Conservation (phyloP, 2,113 vertebrate species). For the Martes martes region DNA sequence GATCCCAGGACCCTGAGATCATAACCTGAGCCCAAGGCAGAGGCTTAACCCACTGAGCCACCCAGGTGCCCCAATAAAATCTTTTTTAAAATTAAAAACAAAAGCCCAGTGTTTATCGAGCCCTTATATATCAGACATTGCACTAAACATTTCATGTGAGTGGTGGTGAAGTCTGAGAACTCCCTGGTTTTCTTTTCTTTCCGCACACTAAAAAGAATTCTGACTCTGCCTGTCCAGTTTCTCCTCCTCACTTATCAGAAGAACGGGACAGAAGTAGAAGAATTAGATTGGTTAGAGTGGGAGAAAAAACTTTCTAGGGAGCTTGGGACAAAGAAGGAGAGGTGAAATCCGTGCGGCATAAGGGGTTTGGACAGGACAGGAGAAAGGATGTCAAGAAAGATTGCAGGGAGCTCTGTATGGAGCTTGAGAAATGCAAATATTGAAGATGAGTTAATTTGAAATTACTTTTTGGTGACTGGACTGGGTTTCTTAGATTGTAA, state of each 20-base stretch:
- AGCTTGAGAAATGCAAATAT: not conserved
- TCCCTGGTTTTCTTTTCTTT: not conserved
- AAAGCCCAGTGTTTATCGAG: not conserved
- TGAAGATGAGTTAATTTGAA: not conserved
- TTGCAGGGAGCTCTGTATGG: not conserved
- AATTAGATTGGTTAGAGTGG: not conserved
- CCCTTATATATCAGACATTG: not conserved
- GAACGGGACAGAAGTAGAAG: not conserved
- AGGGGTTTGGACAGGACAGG: not conserved
- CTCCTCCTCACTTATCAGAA: not conserved
- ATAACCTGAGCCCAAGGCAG: no score
- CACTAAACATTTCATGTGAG: not conserved
- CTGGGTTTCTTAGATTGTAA: not conserved
- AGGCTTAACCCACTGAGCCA: no score
- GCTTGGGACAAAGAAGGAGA: not conserved
- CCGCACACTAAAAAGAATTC: not conserved
- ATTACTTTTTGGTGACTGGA: not conserved
- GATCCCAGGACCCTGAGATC: no score
- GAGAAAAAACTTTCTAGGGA: not conserved
- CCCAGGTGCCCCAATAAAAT: not conserved
- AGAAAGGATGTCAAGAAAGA: not conserved
- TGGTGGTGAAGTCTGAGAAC: not conserved
- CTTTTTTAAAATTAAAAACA: not conserved
- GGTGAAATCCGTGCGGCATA: not conserved
- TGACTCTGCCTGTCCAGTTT: not conserved